These are phyloP conservation scores for Neomonachus schauinslandi DNA, from an alignment of 2,113 vertebrate genomes.

Conservation along the genomic window DNA sequence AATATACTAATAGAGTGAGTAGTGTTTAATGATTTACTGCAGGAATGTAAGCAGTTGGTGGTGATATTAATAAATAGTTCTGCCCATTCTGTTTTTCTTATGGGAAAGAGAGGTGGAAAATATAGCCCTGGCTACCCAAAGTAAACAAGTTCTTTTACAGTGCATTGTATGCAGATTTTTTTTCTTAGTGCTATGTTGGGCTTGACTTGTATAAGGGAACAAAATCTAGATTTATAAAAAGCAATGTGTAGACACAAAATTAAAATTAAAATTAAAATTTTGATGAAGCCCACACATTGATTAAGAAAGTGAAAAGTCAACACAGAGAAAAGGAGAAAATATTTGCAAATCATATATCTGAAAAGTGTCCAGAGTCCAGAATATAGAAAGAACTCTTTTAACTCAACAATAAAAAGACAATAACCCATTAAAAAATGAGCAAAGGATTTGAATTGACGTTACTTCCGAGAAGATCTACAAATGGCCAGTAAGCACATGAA, in stretches of 20 bases:
- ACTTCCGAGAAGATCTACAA: neutral
- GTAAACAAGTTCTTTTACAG: neutral
- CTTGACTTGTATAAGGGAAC: neutral
- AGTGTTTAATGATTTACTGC: conserved; percentile 47
- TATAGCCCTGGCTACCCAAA: neutral
- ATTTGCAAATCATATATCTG: neutral
- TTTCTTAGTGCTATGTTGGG: neutral
- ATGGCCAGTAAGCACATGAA: neutral
- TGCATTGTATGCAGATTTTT: neutral
- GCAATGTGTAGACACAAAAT: neutral
- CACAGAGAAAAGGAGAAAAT: neutral
- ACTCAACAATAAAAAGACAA: neutral
- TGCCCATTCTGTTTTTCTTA: conserved; percentile 61
- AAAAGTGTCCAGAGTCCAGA: neutral
- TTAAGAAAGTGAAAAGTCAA: neutral
- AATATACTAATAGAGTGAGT: conserved; percentile 36
- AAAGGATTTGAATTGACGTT: neutral
- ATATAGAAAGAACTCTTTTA: neutral
- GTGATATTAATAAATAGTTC: conserved; percentile 34
- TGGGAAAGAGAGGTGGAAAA: conserved; percentile 52
- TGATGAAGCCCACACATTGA: no score
- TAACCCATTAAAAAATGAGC: neutral
- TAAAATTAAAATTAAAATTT: neutral
- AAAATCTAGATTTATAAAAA: conserved; percentile 29
- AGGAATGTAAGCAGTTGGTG: neutral